These are phyloP conservation scores for Spea multiplicata DNA, from an alignment of 2,113 vertebrate genomes.

Conservation along the genomic window DNA sequence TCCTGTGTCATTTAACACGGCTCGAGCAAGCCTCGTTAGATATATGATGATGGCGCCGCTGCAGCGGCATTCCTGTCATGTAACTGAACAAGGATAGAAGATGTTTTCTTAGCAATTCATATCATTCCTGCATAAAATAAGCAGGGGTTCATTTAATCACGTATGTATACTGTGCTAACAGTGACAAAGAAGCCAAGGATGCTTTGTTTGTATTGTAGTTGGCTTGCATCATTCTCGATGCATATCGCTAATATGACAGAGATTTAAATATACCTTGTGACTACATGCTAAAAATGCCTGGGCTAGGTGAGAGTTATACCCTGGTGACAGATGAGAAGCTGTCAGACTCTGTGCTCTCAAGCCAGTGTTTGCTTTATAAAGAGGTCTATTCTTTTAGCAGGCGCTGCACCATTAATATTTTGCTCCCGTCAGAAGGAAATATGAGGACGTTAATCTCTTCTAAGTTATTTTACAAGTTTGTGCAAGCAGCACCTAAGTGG, in stretches of 20 bases:
- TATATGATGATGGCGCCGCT: too few relatives aligned
- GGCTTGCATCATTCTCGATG: neutral
- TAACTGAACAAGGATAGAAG: too few relatives aligned
- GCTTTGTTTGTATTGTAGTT: neutral
- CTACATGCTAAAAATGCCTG: conserved; percentile 25
- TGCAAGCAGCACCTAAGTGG: conserved; percentile 26
- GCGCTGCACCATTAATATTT: conserved; percentile 22
- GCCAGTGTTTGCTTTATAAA: conserved; percentile 11
- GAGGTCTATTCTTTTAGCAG: conserved; percentile 39
- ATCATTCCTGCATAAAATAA: too few relatives aligned
- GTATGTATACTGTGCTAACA: too few relatives aligned
- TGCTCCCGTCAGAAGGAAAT: conserved; percentile 36
- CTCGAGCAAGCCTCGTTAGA: too few relatives aligned
- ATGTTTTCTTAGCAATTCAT: too few relatives aligned
- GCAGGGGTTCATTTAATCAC: too few relatives aligned
- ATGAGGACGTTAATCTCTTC: conserved; percentile 3
- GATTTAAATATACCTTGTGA: conserved; percentile 33
- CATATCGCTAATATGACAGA: neutral
- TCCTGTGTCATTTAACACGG: too few relatives aligned
- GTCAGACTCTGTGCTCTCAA: conserved; percentile 16
- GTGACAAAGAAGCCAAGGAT: neutral
- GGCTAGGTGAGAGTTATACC: neutral
- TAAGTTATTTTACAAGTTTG: conserved; percentile 38
- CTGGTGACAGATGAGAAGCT: conserved; percentile 20
- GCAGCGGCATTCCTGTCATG: too few relatives aligned